Base-by-base conservation (phyloP, 2,113 vertebrate genomes). In the Delphinus delphis region DNA sequence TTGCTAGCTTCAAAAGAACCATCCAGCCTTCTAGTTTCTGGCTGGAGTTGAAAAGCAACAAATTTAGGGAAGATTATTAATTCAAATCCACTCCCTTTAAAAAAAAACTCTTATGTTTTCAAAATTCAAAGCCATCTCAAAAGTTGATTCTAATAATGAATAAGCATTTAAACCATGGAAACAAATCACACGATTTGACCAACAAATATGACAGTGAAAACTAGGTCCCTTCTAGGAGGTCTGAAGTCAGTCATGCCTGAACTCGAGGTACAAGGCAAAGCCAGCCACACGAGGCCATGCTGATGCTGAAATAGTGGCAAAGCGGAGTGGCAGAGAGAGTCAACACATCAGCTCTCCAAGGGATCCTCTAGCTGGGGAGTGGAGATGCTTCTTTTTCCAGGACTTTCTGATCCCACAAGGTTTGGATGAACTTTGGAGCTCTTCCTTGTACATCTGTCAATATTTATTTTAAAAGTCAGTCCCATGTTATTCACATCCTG, bases 71-170 rank as follows among this genome's bases (percentile, higher is more conserved):
- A 68, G 25, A 62, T 58, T 84, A 28, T 73, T 41, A 21, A 53
- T 67, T 60, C 53, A 88, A 88, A 81, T 74, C 41, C 55, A 70
- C 73, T 58, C 36, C 23, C 41, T 94, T 53, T 96, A 60, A 50
- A 63, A 88, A 88, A 88, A 71, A 90, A 84, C 3, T 73, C 23
- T 6, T 8, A 4, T 21, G 13, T 80, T 97, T 93, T 90, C 12
- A 95, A 86, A 93, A 90, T 80, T 76, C 82, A 93, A 90, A 91
- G 28, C 25, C 33, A 58, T 55, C 50, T 95, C 55, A 86, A 92
- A 84, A 41, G 26, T 88, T 70, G 36, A 62, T 83, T 96, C 47
- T 96, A 85, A 74, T 89, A 81, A 88, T 83, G 36, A 92, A 87
- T 58, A 76, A 76, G 76, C 67, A 90, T 65, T 63, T 96, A 95